phyloP scores from a whole-genome alignment of 1,140 invertebrate species.

The Caerostris extrusa region DNA sequence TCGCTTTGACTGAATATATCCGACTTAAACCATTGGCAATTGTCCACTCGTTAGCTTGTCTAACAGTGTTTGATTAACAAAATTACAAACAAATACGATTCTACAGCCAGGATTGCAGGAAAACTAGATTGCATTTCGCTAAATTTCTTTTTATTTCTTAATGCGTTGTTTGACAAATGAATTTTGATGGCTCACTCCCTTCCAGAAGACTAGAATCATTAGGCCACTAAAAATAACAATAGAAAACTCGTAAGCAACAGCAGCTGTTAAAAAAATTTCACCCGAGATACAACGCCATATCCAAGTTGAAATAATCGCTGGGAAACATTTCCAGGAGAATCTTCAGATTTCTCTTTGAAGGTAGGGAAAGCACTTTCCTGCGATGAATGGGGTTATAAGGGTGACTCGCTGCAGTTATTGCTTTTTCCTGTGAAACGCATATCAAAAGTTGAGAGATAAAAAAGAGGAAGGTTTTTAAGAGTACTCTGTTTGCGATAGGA shows the following conservation, averaged over 20 bases:
- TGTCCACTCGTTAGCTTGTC: too few relatives aligned
- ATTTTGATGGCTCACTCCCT: neutral
- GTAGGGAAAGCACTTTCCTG: neutral
- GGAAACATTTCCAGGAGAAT: neutral
- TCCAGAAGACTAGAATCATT: neutral
- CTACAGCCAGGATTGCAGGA: too few relatives aligned
- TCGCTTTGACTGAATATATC: too few relatives aligned
- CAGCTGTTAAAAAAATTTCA: neutral
- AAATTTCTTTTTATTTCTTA: too few relatives aligned
- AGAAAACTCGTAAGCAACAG: neutral
- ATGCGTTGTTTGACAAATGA: too few relatives aligned
- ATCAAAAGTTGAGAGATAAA: neutral
- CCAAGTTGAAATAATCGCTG: neutral
- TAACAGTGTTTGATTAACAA: too few relatives aligned
- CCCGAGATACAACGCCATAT: neutral
- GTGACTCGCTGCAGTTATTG: neutral
- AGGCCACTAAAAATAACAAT: neutral
- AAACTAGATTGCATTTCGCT: too few relatives aligned
- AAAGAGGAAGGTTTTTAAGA: neutral
- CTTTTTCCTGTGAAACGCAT: neutral
- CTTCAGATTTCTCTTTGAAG: slow-evolving; percentile 10
- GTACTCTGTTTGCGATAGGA: neutral
- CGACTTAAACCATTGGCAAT: too few relatives aligned
- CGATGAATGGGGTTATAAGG: neutral
- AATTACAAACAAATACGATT: too few relatives aligned